These are phyloP conservation scores for Crotalus helleri DNA, from an alignment of 2,113 vertebrate genomes.

Conservation along the genomic window DNA sequence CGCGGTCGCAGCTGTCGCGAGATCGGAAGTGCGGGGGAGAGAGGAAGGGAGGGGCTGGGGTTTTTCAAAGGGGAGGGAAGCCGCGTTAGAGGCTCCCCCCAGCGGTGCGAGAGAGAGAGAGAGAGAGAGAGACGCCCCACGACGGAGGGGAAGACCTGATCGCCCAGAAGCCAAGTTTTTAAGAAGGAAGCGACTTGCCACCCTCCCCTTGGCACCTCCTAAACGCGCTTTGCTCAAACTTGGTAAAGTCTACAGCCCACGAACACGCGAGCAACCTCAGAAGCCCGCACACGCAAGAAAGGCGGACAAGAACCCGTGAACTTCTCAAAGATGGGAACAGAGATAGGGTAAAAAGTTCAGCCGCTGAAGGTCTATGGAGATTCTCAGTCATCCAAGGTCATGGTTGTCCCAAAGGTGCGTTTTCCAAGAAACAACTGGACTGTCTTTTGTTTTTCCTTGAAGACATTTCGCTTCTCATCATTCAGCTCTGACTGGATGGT, in stretches of 20 bases:
- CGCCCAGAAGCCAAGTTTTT: neutral
- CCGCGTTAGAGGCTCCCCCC: neutral
- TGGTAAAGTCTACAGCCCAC: neutral
- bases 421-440: neutral
- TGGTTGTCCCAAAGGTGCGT: neutral
- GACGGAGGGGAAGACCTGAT: neutral
- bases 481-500: neutral
- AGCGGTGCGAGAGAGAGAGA: neutral
- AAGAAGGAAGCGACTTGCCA: neutral
- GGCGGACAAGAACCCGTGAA: neutral
- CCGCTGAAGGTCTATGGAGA: neutral
- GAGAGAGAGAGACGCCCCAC: no score
- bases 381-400: neutral
- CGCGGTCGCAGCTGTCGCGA: neutral
- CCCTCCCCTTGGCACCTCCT: neutral
- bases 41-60: neutral
- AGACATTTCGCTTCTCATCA: neutral
- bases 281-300: neutral
- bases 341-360: neutral
- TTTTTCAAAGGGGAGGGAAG: neutral
- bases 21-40: neutral
- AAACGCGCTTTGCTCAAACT: neutral
- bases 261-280: neutral
- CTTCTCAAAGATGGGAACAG: neutral
- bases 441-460: neutral